Evolutionary conservation across 2,888 invertebrate genomes (phyloP).

Genomic region (Tribolium freemani): DNA sequence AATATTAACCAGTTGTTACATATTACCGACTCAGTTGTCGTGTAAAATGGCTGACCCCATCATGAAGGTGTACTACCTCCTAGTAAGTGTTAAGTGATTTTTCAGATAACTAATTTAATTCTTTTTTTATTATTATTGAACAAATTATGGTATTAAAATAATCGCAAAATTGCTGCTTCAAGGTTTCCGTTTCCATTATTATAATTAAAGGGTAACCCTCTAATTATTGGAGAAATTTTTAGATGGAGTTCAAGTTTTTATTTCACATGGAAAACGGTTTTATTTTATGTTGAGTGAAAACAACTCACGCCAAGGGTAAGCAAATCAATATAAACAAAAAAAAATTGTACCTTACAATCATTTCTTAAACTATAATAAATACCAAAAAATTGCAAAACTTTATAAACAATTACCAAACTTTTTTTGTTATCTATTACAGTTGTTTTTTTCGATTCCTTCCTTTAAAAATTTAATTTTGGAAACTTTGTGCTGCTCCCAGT

Average conservation of each 20-base stretch:
- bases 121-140: neutral
- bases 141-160: neutral
- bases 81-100: conserved; percentile 39
- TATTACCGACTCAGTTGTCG: conserved; percentile 30
- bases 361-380: neutral
- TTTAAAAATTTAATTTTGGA: neutral
- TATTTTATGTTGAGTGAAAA: neutral
- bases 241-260: neutral
- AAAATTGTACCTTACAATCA: neutral
- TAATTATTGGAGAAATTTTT: neutral
- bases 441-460: neutral
- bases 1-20: conserved; percentile 44
- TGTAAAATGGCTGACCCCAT: conserved; percentile 37
- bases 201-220: conserved; percentile 13
- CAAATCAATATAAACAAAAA: neutral
- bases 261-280: neutral
- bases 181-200: conserved; percentile 15
- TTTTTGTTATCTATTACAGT: neutral
- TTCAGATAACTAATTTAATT: conserved; percentile 2
- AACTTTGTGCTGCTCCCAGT: neutral
- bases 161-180: conserved; percentile 17
- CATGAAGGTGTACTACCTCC: conserved; percentile 43
- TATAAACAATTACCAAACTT: neutral
- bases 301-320: neutral
- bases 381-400: neutral